Conservation (phyloP, 2,113 vertebrate genomes). For the Fulica atra region DNA sequence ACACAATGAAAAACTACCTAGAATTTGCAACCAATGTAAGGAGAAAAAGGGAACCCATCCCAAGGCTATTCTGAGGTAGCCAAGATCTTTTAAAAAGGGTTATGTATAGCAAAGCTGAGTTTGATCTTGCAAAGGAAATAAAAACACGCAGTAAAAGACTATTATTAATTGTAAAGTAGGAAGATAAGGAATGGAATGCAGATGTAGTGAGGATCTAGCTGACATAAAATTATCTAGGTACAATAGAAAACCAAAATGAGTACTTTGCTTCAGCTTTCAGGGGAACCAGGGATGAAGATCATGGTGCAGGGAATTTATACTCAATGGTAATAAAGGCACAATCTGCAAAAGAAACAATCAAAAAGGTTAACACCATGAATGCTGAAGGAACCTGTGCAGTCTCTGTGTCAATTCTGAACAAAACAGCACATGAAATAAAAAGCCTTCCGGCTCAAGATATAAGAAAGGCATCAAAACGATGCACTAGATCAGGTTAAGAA, state of each 20-base stretch:
- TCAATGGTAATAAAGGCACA: neutral
- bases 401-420: neutral
- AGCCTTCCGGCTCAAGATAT: too few relatives aligned
- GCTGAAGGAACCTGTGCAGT: neutral
- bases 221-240: neutral
- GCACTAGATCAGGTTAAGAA: neutral
- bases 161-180: neutral
- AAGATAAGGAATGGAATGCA: neutral
- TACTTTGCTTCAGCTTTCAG: neutral
- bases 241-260: neutral
- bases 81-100: neutral
- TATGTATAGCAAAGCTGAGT: neutral
- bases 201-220: neutral
- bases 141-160: neutral
- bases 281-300: fast-evolving
- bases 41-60: neutral
- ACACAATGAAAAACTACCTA: neutral
- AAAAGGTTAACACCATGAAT: neutral
- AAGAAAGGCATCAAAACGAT: neutral
- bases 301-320: neutral
- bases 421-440: neutral
- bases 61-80: neutral
- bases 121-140: neutral
- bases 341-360: neutral
- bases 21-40: neutral